Base-by-base conservation (phyloP, 2,888 invertebrate species). In the Nematopogon swammerdamellus region DNA sequence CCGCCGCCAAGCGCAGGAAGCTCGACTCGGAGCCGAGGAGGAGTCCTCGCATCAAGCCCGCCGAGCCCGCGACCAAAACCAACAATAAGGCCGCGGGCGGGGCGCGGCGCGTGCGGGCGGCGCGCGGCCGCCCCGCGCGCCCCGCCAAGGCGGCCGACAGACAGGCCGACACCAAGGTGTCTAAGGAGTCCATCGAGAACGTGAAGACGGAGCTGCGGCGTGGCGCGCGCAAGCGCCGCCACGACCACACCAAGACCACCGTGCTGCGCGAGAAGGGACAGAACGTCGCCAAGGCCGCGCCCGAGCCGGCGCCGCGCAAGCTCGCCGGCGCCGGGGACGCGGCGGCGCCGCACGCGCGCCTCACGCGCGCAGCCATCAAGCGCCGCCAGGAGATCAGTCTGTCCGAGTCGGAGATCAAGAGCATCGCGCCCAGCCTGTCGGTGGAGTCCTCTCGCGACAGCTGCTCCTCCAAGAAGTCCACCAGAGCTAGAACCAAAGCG, bases 171-270 rank as follows among this genome's bases (percentile, higher is more conserved):
- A n/a, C n/a, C n/a, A n/a, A n/a, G 11, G 36, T 16, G 29, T 69
- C 70, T 2, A 77, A 77, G 52, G 77, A 79, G 53, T 77, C 77
- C 0, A 77, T 77, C 47, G 77, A 79, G 52, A 79, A 79, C 46
- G 74, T 76, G 18, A 76, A 72, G 52, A 61, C 64, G 0, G 55
- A 56, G 1, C 59, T 61, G 67, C 0, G 59, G 69, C 47, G 61
- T 8, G 3, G 56, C 3, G 75, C 74, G 0, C 58, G 77, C 1
- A 79, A 79, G 53, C 56, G 77, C 18, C 67, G 63, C 16, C 60
- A 65, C 48, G 73, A 74, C n/a, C n/a, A n/a, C n/a, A n/a, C n/a
- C 10, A 75, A 76, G 19, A 58, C 60, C 0, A 18, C 60, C 0
- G 43, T 76, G 0, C 54, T 79, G 0, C 60, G 77, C n/a, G 77